These are phyloP conservation scores for Danionella dracula DNA, from an alignment of 2,797 vertebrate species.

Conservation along the genomic window DNA sequence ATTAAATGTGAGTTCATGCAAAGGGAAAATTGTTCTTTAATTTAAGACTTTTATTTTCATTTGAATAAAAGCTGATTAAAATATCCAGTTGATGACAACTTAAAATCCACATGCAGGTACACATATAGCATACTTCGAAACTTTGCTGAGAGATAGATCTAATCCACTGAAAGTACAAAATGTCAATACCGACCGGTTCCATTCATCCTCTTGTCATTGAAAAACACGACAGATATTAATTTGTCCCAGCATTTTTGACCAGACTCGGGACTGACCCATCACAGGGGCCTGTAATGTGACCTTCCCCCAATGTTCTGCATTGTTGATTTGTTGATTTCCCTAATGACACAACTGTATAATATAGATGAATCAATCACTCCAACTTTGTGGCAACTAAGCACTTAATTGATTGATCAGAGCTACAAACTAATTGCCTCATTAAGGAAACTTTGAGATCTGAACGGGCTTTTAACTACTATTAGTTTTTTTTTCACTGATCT, in stretches of 20 bases:
- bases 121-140: neutral
- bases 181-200: neutral
- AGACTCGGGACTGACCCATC: neutral
- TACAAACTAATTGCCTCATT: neutral
- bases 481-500: too few relatives aligned
- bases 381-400: constrained; percentile 32
- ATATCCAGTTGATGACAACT: too few relatives aligned
- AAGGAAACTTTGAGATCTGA: neutral
- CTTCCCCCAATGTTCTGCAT: neutral
- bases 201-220: neutral
- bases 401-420: constrained; percentile 3
- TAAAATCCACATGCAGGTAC: too few relatives aligned
- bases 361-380: constrained; percentile 20
- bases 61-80: too few relatives aligned
- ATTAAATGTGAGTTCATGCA: too few relatives aligned
- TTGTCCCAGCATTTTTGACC: neutral
- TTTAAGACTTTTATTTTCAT: too few relatives aligned
- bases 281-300: neutral
- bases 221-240: neutral
- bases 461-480: too few relatives aligned
- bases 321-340: neutral
- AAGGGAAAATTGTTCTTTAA: too few relatives aligned
- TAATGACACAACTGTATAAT: neutral
- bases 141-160: neutral
- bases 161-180: neutral